Base-by-base conservation (phyloP, 2,888 invertebrate species). In the Eristalis pertinax region DNA sequence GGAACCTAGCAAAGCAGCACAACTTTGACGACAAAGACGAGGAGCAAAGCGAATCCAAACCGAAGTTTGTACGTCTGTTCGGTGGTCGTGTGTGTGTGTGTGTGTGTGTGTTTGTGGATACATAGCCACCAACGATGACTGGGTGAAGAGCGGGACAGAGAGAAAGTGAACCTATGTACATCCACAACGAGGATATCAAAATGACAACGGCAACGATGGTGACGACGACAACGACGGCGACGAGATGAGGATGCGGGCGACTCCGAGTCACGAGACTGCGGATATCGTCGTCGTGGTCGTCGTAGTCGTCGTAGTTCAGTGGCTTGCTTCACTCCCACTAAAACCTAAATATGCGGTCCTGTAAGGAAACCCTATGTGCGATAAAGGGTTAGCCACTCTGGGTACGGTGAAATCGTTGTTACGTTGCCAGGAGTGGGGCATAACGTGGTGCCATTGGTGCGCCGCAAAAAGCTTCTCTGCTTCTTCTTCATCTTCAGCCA, bases 291-390 rank as follows among this genome's bases (percentile, higher is more conserved):
- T 64, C 68, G 50, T 32, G 32, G 32, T 38, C 69, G 69, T 79
- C 77, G 85, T 93, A 92, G 92, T 92, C 79, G 92, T 92, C 90
- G 89, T 90, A 91, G 92, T 91, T 92, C 92, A 91, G 90, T 91
- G 93, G 93, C 93, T 91, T 91, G 90, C 90, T 91, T 90, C 90
- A 91, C 91, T 92, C 91, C 92, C 93, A 93, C 92, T 91, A 92
- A 92, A 93, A 93, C 93, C 93, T 92, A 93, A 93, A 93, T 93
- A 93, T 93, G 93, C 92, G 93, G 93, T 93, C 91, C 93, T 93
- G 93, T 93, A 93, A 93, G 93, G 93, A 93, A 93, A 93, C 93
- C 90, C 92, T 92, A 93, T 92, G 93, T 92, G 93, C 93, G 93
- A 93, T 93, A 93, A 93, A 93, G 93, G 93, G 93, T 93, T 93